Evolutionary conservation across 37 sponge, comb jelly and placozoan species (phyloP), one percentile per base, ranked within the genome.

Genomic region (Dysidea cf. avara): DNA sequence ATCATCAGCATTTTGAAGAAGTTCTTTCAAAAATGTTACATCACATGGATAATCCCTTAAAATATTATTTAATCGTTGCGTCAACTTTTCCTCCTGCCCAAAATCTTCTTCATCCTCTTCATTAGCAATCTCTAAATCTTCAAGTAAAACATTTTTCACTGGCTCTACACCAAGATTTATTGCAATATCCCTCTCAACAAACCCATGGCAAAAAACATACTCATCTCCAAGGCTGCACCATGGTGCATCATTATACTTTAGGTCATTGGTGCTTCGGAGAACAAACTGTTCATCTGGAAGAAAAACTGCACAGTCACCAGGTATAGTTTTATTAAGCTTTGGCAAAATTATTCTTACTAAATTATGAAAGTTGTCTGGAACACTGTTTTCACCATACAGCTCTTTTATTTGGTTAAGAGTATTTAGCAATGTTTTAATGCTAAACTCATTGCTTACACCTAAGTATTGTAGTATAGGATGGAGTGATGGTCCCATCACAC

Each of bases 81-180:
- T 83, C 30, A 83, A 29, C 2, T 53, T 20, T 38, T 82, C 83
- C 0, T 26, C 32, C 48, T 83, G 84, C 17, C 84, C 84, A 61
- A 76, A 83, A 20, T 59, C 69, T 37, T 53, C 66, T 7, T 74
- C 73, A 48, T 18, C 49, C 17, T 71, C 39, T 17, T 24, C n/a
- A 3, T 29, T n/a, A 3, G 58, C 1, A 14, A 49, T 47, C 31
- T 65, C 72, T 33, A 72, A 61, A 30, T 4, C 16, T 14, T 81
- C 81, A 26, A 81, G 66, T 20, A 69, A 24, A 31, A 50, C 72
- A 13, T 51, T n/a, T 39, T 74, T 67, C 12, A 81, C 54, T 22
- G 60, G 65, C n/a, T 61, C 40, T 17, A 71, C 81, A 20, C 81
- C 81, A 32, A 81, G 73, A 22, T 51, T 60, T 0, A 58, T 55